phyloP scores from a whole-genome alignment of 2,797 vertebrate genomes.

The Hozukius guyotensis region DNA sequence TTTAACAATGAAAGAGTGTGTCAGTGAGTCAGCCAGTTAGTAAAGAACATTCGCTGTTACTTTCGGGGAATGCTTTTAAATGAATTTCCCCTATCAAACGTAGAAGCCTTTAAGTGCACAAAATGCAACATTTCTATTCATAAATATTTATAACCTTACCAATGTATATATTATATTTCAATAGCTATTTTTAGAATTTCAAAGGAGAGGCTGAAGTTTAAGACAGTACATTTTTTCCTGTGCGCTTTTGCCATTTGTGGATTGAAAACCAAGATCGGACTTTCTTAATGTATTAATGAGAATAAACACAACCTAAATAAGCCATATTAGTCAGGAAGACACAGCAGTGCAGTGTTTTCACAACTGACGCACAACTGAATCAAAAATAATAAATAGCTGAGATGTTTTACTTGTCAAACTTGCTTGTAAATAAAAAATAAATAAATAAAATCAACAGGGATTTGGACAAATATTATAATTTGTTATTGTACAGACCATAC shows the following conservation, averaged over 20 bases:
- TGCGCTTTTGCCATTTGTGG: background rate
- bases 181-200: background rate
- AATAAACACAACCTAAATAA: background rate
- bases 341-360: background rate
- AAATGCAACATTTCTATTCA: background rate
- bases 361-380: background rate
- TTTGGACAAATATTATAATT: too few species aligned
- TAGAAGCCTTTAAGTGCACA: background rate
- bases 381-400: background rate
- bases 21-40: background rate
- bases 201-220: background rate
- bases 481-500: too few species aligned
- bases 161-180: background rate
- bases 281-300: background rate
- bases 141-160: background rate
- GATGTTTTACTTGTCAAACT: too few species aligned
- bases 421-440: too few species aligned
- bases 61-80: background rate
- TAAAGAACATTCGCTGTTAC: background rate
- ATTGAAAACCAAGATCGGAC: background rate
- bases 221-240: background rate
- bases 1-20: background rate
- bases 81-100: background rate
- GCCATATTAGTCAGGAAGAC: background rate
- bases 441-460: too few species aligned